Base-by-base conservation (phyloP, 2,888 invertebrate genomes). In the Mesodorylaimus sp. region DNA sequence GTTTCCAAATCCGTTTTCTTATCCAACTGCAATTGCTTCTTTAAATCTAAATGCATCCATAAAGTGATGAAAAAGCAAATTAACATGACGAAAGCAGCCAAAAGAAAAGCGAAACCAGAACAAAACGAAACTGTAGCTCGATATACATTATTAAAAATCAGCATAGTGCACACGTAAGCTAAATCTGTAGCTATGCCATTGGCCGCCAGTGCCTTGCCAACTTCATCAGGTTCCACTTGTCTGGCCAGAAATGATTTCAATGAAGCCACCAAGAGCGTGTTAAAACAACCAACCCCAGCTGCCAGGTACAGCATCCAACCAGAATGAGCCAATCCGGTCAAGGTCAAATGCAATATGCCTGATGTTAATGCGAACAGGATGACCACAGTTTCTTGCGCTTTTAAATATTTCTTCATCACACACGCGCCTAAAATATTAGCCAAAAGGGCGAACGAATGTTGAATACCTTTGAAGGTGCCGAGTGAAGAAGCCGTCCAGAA, bases 381-480 rank as follows among this genome's bases (percentile, higher is more conserved):
- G 5, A 43, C 27, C 10, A 27, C 27, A 5, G 44, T 43, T 13
- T 43, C 44, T 26, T 43, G 24, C 26, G 27, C 24, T 3, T 26
- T 5, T 3, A 43, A 43, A 10, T 5, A 26, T n/a, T n/a, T n/a
- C 27, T 43, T 43, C 44, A 43, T 43, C 7, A 26, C 19, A 25
- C 44, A 43, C 44, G 44, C 24, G 7, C 44, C 44, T 25, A 26
- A 5, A 7, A 43, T 13, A 43, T 43, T 43, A 19, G 10, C 44
- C 26, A 43, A 7, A 7, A 43, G 27, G 7, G 27, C 7, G 13
- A 43, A 21, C 10, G 44, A 10, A 26, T 25, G 5, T 19, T 43
- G 44, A 24, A 27, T 43, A n/a, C 44, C 44, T 43, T 43, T 43
- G 26, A 25, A 43, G 27, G 7, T 26, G 44, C 44, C 44, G 13